Conservation (phyloP, 2,797 vertebrate genomes). For the Clarias fuscus region DNA sequence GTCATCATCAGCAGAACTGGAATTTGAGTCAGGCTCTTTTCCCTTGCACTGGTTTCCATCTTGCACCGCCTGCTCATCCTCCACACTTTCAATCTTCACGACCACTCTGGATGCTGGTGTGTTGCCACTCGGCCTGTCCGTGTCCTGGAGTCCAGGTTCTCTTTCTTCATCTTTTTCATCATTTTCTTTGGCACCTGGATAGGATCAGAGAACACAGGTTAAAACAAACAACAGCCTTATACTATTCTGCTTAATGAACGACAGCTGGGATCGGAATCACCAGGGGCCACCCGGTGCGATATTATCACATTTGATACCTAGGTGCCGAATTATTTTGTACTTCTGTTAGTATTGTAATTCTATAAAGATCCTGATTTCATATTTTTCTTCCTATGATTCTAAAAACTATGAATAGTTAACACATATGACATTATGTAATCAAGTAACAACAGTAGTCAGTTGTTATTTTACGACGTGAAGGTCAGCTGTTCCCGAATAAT, state of each 20-base stretch:
- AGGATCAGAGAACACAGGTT: background rate
- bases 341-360: too few species aligned
- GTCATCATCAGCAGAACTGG: slow-evolving; percentile 4
- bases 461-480: too few species aligned
- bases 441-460: too few species aligned
- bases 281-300: too few species aligned
- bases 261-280: too few species aligned
- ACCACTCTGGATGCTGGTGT: background rate
- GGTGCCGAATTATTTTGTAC: too few species aligned
- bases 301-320: too few species aligned
- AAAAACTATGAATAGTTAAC: too few species aligned
- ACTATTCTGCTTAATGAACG: background rate
- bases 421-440: too few species aligned
- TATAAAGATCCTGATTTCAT: too few species aligned
- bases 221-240: background rate
- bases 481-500: too few species aligned
- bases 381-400: too few species aligned
- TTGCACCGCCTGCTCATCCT: slow-evolving; percentile 5
- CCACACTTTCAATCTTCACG: slow-evolving; percentile 27
- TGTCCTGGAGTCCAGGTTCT: background rate
- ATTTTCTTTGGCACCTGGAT: slow-evolving; percentile 19
- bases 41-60: background rate
- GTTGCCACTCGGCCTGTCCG: background rate
- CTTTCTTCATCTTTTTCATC: background rate
- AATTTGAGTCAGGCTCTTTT: background rate